Conservation (phyloP, 2,888 invertebrate genomes). For the Harpagoxenus sublaevis region DNA sequence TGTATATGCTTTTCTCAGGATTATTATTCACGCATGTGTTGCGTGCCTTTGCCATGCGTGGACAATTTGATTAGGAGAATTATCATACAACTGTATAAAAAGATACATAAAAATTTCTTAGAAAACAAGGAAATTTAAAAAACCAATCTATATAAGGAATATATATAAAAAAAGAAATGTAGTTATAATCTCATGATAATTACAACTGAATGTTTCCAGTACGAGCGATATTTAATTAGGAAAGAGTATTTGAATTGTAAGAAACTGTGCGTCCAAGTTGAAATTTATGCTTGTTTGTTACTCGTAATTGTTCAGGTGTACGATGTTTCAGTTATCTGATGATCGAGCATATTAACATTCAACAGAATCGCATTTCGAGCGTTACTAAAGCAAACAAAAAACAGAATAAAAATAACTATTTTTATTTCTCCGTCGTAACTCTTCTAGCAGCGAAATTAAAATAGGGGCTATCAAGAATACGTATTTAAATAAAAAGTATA, state of each 20-base stretch:
- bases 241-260: neutral
- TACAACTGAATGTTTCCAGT: neutral
- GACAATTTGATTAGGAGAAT: neutral
- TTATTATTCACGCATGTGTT: constrained; percentile 10
- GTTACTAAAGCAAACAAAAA: neutral
- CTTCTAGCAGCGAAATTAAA: neutral
- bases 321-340: neutral
- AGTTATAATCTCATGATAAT: neutral
- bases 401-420: neutral
- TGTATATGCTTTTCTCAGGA: neutral
- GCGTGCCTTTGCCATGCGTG: neutral
- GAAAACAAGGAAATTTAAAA: neutral
- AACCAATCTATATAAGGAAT: neutral
- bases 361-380: neutral
- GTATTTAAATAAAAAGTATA: constrained; percentile 7
- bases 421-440: neutral
- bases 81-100: neutral
- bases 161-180: neutral
- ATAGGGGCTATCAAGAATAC: neutral
- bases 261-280: neutral
- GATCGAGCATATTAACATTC: neutral
- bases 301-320: constrained; percentile 26
- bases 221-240: neutral
- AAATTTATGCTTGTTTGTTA: constrained; percentile 13
- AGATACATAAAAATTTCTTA: neutral